A percentile compares a stretch with the other conserved stretches of the same genome.
phyloP scores from a whole-genome alignment of 1,140 invertebrate genomes.

The Harpegnathos saltator region DNA sequence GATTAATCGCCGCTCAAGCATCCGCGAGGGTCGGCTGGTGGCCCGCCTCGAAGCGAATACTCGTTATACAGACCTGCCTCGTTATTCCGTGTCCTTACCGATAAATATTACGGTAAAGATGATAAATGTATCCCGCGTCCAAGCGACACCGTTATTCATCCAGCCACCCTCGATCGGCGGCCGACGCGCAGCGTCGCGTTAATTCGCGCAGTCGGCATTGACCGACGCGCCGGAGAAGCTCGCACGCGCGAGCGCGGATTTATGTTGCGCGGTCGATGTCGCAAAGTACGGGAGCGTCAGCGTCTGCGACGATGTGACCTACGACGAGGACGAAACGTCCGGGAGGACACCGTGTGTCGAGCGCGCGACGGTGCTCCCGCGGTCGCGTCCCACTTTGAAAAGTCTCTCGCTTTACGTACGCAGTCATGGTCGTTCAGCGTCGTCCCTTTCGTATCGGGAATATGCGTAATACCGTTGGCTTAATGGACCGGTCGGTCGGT shows the following conservation, averaged over 20 bases:
- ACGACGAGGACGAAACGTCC: too few species aligned
- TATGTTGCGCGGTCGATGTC: background rate
- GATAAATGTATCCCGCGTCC: conserved; percentile 48
- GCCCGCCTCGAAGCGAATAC: conserved; percentile 23
- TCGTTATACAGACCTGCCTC: conserved; percentile 20
- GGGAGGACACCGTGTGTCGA: too few species aligned
- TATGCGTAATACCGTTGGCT: background rate
- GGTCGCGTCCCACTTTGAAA: background rate
- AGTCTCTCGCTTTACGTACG: background rate
- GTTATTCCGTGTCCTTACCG: conserved; percentile 55
- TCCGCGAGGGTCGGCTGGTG: conserved; percentile 55
- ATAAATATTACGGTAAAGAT: conserved; percentile 63
- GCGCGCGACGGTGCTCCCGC: background rate
- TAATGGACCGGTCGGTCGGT: background rate
- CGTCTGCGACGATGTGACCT: too few species aligned
- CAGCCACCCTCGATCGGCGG: conserved; percentile 8
- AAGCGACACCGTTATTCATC: conserved; percentile 18
- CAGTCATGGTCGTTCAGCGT: background rate
- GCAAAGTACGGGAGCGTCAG: background rate
- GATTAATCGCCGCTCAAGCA: conserved; percentile 78
- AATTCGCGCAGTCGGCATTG: conserved; percentile 24
- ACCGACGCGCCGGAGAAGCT: background rate
- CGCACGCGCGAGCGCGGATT: background rate
- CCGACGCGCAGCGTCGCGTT: background rate
- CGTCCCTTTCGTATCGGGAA: background rate